A percentile compares a stretch with the other conserved stretches of the same genome.
phyloP scores from a whole-genome alignment of 2,888 invertebrate species.

The Eupithecia dodoneata region DNA sequence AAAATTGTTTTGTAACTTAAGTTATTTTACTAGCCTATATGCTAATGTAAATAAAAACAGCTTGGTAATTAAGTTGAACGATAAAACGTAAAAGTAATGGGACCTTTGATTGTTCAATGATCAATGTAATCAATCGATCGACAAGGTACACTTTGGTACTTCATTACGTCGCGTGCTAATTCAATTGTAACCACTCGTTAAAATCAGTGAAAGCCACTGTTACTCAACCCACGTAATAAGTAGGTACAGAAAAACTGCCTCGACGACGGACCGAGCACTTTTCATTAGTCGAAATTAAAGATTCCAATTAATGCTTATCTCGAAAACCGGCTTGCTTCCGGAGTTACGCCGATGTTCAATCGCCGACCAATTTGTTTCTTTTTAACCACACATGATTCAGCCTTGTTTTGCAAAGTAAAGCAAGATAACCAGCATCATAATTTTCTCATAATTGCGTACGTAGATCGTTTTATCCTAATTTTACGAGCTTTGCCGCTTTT shows the following conservation, averaged over 20 bases:
- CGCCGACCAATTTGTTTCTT: conserved; percentile 63
- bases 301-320: conserved; percentile 76
- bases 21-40: background rate
- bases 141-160: conserved; percentile 47
- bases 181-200: conserved; percentile 68
- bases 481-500: conserved; percentile 21
- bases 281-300: conserved; percentile 75
- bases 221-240: conserved; percentile 72
- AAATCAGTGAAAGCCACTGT: conserved; percentile 72
- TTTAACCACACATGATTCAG: conserved; percentile 48
- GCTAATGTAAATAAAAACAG: background rate
- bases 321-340: conserved; percentile 80
- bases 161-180: conserved; percentile 73
- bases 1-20: background rate
- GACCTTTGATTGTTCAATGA: conserved; percentile 1
- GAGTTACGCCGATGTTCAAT: conserved; percentile 77
- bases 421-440: conserved; percentile 7
- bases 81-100: background rate
- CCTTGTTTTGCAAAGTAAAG: conserved; percentile 28
- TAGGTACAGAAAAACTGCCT: conserved; percentile 58
- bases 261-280: conserved; percentile 54
- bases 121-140: conserved; percentile 54
- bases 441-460: conserved; percentile 5
- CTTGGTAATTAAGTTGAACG: background rate
- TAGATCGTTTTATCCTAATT: conserved; percentile 19